These are phyloP conservation scores for Pseudorhiza aurosa DNA, from an alignment of 30 jellyfish, hydroid and myxozoan genomes.

Conservation along the genomic window DNA sequence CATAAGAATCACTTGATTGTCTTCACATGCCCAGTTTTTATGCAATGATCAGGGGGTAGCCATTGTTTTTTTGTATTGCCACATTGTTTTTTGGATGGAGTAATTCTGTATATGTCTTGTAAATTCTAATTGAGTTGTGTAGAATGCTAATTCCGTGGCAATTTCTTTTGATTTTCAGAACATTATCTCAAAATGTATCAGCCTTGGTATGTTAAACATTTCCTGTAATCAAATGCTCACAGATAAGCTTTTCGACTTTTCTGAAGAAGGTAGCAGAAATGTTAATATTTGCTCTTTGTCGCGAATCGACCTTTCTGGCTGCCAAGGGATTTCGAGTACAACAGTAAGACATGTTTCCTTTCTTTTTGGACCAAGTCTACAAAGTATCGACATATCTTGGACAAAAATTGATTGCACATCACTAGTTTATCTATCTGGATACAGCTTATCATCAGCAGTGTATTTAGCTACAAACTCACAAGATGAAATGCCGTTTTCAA, in stretches of 20 bases:
- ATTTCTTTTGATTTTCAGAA: not conserved
- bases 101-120: no score
- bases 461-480: constrained; percentile 50
- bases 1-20: no score
- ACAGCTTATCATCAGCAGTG: constrained; percentile 72
- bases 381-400: constrained; percentile 71
- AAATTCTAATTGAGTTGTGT: no score
- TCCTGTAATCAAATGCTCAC: constrained; percentile 42
- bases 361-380: constrained; percentile 66
- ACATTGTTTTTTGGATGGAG: no score
- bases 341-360: constrained; percentile 49
- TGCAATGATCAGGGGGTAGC: no score
- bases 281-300: not conserved
- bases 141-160: no score
- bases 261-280: not conserved
- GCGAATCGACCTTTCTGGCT: constrained; percentile 70
- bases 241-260: constrained; percentile 39
- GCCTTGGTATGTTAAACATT: not conserved
- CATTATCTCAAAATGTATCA: constrained; percentile 3
- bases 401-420: constrained; percentile 83
- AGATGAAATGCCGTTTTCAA: constrained; percentile 64
- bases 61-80: no score
- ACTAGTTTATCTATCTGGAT: constrained; percentile 72
- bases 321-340: constrained; percentile 62
- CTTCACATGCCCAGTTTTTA: no score